phyloP scores from a whole-genome alignment of 2,113 vertebrate species.

The Heteronetta atricapilla region DNA sequence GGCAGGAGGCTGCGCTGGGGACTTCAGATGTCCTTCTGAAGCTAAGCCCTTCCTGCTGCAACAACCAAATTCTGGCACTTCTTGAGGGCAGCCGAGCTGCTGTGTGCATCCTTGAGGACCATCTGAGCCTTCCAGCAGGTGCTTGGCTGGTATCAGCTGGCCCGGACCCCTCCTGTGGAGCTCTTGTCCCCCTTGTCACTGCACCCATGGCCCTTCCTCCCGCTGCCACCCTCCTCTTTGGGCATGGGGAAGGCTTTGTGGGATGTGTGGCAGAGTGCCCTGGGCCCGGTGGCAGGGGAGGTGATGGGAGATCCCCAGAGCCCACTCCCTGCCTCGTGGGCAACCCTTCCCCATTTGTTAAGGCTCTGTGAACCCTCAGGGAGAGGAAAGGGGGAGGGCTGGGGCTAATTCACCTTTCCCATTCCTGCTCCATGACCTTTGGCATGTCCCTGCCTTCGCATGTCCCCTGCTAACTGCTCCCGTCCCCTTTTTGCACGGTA shows the following conservation, averaged over 20 bases:
- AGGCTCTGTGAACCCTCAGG: fast-evolving
- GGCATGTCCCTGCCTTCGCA: not conserved
- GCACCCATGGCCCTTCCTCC: no score
- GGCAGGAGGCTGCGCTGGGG: fast-evolving
- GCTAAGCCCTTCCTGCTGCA: not conserved
- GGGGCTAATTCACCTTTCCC: not conserved
- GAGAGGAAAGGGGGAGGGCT: not conserved
- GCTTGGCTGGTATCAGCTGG: not conserved
- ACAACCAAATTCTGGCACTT: not conserved
- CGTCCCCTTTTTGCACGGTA: not conserved
- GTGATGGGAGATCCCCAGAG: fast-evolving
- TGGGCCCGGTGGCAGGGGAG: no score
- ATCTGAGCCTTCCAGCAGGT: not conserved
- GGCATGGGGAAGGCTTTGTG: no score
- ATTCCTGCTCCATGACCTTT: fast-evolving
- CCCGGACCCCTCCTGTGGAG: no score
- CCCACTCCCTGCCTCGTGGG: no score
- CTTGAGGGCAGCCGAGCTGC: not conserved
- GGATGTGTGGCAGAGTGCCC: no score
- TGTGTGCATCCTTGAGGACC: fast-evolving
- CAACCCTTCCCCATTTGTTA: not conserved
- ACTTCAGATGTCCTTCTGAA: not conserved
- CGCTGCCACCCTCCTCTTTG: no score
- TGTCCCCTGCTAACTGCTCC: no score
- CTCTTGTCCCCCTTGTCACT: not conserved